phyloP scores from a whole-genome alignment of 2,888 invertebrate genomes.

The Epiblema foenella region DNA sequence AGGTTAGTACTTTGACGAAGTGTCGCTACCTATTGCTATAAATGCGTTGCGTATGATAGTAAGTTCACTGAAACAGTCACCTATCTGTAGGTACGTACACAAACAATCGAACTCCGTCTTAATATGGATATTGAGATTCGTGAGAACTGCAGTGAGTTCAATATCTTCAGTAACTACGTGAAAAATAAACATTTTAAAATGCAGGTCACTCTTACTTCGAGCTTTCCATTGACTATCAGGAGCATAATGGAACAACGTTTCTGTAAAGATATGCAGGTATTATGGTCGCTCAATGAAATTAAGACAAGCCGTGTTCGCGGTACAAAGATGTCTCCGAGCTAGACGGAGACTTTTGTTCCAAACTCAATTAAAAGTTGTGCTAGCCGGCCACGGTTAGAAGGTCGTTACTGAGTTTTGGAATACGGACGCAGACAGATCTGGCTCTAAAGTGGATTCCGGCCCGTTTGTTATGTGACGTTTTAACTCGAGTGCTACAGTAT shows the following conservation, averaged over 20 bases:
- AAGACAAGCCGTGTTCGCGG: slow-evolving; percentile 32
- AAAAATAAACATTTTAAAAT: no score
- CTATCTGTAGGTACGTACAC: no score
- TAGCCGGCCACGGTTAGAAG: slow-evolving; percentile 57
- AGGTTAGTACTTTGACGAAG: background rate
- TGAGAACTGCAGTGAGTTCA: background rate
- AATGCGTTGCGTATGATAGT: background rate
- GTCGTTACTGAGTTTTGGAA: slow-evolving; percentile 57
- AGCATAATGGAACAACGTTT: background rate
- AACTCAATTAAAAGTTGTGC: slow-evolving; percentile 73
- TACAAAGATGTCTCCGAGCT: slow-evolving; percentile 43
- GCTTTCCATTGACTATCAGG: background rate
- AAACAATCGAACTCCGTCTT: background rate
- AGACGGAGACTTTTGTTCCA: slow-evolving; percentile 65
- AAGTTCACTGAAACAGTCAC: no score
- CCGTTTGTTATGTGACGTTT: slow-evolving; percentile 46
- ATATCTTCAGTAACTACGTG: no score
- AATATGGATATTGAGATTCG: background rate
- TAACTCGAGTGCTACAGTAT: slow-evolving; percentile 45
- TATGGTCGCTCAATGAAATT: slow-evolving; percentile 27
- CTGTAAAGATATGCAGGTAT: slow-evolving; percentile 29
- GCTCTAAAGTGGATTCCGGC: slow-evolving; percentile 48
- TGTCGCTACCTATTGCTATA: background rate
- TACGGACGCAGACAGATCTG: slow-evolving; percentile 49
- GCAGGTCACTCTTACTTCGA: background rate